Conservation (phyloP, 2,888 invertebrate species). For the Cheilosia vulpina region DNA sequence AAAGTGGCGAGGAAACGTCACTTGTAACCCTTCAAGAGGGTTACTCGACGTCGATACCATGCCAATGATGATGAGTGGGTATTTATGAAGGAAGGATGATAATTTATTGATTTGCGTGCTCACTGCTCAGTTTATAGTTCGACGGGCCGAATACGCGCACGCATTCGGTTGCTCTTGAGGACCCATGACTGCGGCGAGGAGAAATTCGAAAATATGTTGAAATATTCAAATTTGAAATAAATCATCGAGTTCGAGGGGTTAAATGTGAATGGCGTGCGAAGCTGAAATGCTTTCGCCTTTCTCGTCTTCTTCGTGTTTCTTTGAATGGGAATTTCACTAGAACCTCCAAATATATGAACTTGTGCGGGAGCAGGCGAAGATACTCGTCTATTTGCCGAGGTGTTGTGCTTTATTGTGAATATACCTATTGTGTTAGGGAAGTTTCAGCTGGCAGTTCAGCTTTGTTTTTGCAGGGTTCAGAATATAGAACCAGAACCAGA, state of each 20-base stretch:
- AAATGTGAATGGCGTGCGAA: conserved; percentile 71
- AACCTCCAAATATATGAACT: conserved; percentile 39
- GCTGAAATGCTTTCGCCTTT: conserved; percentile 46
- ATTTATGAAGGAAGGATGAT: conserved; percentile 55
- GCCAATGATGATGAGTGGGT: conserved; percentile 63
- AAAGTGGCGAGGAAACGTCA: conserved; percentile 29
- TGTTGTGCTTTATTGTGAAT: conserved; percentile 4
- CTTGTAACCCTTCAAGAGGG: conserved; percentile 57
- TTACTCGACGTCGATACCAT: conserved; percentile 42
- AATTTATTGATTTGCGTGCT: conserved; percentile 74
- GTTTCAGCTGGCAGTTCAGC: conserved; percentile 19
- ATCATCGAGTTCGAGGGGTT: conserved; percentile 67
- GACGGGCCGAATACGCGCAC: conserved; percentile 35
- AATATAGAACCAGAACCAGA: no score
- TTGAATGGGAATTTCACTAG: conserved; percentile 9
- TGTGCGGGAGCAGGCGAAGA: conserved; percentile 1
- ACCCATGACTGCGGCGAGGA: conserved; percentile 31
- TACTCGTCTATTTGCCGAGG: background rate
- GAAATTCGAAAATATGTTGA: conserved; percentile 72
- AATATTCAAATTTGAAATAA: conserved; percentile 75
- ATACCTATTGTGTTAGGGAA: background rate
- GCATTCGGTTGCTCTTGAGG: conserved; percentile 19
- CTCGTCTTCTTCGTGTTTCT: conserved; percentile 37
- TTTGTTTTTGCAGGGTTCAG: background rate
- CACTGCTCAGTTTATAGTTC: conserved; percentile 64